Evolutionary conservation across 2,888 invertebrate genomes (phyloP).

Genomic region (Conistra vaccinii): DNA sequence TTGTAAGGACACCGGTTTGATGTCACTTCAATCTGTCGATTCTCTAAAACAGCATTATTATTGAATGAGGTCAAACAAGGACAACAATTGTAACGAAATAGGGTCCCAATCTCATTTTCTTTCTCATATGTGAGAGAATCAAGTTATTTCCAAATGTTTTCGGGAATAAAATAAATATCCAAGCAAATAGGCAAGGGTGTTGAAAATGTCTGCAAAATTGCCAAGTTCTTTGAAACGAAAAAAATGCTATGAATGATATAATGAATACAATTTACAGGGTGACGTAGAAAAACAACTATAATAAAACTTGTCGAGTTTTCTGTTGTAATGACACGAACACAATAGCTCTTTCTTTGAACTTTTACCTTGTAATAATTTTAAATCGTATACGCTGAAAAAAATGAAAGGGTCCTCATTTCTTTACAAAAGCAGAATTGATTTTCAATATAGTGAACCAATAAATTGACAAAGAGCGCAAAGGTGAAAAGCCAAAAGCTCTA

Average conservation of each 20-base stretch:
- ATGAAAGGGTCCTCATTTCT: constrained; percentile 25
- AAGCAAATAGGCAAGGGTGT: constrained; percentile 49
- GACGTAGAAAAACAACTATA: constrained; percentile 27
- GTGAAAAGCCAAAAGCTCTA: constrained; percentile 1
- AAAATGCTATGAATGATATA: constrained; percentile 52
- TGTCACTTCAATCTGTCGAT: constrained; percentile 49
- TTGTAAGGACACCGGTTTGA: constrained; percentile 18
- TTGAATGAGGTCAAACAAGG: constrained; percentile 57
- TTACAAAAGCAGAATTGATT: constrained; percentile 23
- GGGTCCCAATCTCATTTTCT: constrained; percentile 69
- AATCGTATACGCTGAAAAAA: constrained; percentile 22
- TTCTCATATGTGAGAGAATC: constrained; percentile 59
- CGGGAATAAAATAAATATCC: constrained; percentile 59
- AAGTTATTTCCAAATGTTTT: constrained; percentile 59
- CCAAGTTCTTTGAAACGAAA: constrained; percentile 41
- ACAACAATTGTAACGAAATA: constrained; percentile 64
- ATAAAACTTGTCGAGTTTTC: constrained; percentile 44
- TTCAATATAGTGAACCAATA: background rate
- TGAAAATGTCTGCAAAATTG: constrained; percentile 31
- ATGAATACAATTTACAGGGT: constrained; percentile 42
- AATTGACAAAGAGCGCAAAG: constrained; percentile 3
- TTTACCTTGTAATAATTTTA: constrained; percentile 49
- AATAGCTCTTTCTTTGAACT: constrained; percentile 47
- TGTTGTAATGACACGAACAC: constrained; percentile 46
- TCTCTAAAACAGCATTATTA: constrained; percentile 56